phyloP scores from a whole-genome alignment of 2,113 vertebrate species.

The Odontophorus gujanensis region DNA sequence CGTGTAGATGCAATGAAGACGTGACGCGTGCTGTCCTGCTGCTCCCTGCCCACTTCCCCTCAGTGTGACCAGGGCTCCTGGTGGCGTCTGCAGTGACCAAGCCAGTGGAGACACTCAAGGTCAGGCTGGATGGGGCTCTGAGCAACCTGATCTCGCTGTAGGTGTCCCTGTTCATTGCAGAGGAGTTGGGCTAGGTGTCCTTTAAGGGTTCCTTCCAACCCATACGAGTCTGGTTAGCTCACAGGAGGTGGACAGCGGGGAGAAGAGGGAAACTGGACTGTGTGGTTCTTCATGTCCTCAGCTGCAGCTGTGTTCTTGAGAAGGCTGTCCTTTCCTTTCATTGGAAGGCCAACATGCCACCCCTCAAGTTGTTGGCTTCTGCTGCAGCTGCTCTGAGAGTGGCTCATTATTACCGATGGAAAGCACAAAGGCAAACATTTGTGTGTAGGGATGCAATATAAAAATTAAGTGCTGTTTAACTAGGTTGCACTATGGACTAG shows the following conservation, averaged over 20 bases:
- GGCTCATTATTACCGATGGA: not conserved
- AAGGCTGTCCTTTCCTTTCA: not conserved
- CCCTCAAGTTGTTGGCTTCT: not conserved
- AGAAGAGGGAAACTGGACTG: not conserved
- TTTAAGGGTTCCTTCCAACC: too few relatives aligned
- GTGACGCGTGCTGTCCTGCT: not conserved
- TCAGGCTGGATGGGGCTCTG: too few relatives aligned
- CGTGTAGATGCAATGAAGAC: fast-evolving
- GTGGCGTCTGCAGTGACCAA: not conserved
- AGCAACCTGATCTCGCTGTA: too few relatives aligned
- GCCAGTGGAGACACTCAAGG: not conserved
- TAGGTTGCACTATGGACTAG: constrained; percentile 55
- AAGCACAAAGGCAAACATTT: not conserved
- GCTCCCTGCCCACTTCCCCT: not conserved
- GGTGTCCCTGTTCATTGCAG: too few relatives aligned
- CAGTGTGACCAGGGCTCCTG: not conserved
- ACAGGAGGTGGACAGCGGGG: not conserved
- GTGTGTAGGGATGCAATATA: not conserved
- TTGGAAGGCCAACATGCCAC: not conserved
- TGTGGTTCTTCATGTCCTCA: not conserved
- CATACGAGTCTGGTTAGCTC: not conserved
- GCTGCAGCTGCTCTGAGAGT: not conserved
- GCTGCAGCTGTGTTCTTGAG: not conserved
- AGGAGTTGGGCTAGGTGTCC: too few relatives aligned
- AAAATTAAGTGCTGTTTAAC: constrained; percentile 37